Evolutionary conservation across 2,113 vertebrate species (phyloP), one percentile per base, ranked within the genome.

Genomic region (Clarias gariepinus): DNA sequence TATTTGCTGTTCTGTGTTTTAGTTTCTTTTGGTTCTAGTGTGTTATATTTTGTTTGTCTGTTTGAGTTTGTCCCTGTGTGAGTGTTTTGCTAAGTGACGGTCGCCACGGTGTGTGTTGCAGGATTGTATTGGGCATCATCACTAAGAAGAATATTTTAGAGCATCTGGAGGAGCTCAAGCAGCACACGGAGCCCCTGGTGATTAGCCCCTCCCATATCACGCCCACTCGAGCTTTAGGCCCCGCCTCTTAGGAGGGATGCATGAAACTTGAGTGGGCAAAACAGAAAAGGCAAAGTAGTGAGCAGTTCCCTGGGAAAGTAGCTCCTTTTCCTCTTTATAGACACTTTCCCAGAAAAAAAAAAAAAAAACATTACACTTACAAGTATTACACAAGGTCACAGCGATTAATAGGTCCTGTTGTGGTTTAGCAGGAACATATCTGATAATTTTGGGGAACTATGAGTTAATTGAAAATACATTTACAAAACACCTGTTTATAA

Each of bases 101-200:
- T 96, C 95, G 94, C 96, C 95, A 96, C 95, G 92, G 96, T 96
- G 96, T 99, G 96, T 99, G 97, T 99, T 99, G 95, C 98, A 99
- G 98, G 98, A 98, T 96, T 98, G 95, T 99, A 96, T 99, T 99
- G 97, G 98, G 98, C 94, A 98, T 99, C 98, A 99, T 99, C 98
- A 99, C 98, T 95, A 99, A 99, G 98, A 99, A 99, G 98, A 99
- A 99, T 97, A 98, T 98, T 95, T 97, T 99, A 99, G 97, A 97
- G 91, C 98, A 99, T 96, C 97, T 99, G 96, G 97, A 99, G 96
- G 96, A 98, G 96, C 96, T 98, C 96, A 97, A 97, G 97, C 96
- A 96, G 94, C 96, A 96, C 95, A 94, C 96, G 95, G 96, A 98
- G 94, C 96, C 96, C 95, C 94, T 97, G 98, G 98, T 99, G 98